Evolutionary conservation across 2,113 vertebrate genomes (phyloP), one percentile per base, ranked within the genome.

Genomic region (Microtus oregoni): DNA sequence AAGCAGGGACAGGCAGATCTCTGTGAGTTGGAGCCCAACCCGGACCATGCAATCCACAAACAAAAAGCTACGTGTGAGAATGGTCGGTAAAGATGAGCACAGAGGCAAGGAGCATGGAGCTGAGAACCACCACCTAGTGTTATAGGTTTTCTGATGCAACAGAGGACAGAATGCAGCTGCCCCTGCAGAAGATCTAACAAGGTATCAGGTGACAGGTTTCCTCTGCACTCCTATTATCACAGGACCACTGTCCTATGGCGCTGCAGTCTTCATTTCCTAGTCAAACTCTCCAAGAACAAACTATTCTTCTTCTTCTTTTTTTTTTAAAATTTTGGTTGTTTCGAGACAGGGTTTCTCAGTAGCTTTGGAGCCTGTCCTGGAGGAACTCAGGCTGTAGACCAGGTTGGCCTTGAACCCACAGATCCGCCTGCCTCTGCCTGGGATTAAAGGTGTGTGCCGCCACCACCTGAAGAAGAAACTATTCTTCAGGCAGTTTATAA

Each of bases 221-320:
- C 65, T 35, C 72, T 41, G 15, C 22, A 63, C 4, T 38, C 11
- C 38, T 63, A 13, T 58, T 72, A 38, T 41, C 28, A 90, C 3
- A 72, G 11, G 83, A 70, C 9, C 13, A 68, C 24, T 44, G 52
- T 75, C 22, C 85, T 79, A 26, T 28, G 58, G 20, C 30, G 17
- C 26, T n/a, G 47, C 0, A 38, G n/a, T 30, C 76, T 50, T 92
- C 50, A 92, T 35, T 92, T 68, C 30, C 35, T 35, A 90, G 22
- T 94, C 11, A 88, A 87, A 89, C 7, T 61, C 10, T 81, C 65
- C 75, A 96, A 91, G 20, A 87, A 79, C 4, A 93, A 90, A 90
- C 92, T 79, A 20, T 24, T 91, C 50, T 83, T 38, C 26, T 24
- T 90, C 44, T 82, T 38, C 30, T 52, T 14, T 5, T 55, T 55